Evolutionary conservation across 2,888 invertebrate species (phyloP), one percentile per base, ranked within the genome.

Genomic region (Leptogaster cylindrica): DNA sequence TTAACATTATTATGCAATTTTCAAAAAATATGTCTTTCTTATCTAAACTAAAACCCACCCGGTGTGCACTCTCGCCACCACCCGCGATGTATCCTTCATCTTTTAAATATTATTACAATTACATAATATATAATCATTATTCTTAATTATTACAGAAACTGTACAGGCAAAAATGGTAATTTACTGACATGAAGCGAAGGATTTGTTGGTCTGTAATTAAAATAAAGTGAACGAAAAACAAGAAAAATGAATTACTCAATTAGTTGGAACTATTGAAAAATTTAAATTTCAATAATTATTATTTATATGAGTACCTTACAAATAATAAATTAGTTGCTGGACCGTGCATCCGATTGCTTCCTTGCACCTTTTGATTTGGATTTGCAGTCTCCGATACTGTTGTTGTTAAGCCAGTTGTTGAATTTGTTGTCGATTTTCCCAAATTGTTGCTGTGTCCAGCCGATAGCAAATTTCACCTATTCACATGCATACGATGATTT

Each of bases 401-500:
- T 68, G 70, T 50, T 20, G 69, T 39, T 67, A 68, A 67, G 70
- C 61, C 61, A 36, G 31, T 44, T 48, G 64, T 25, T 14, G 36
- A 36, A 25, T 50, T 50, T 36, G 25, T 25, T 27, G 55, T 36
- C 8, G 61, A 51, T 18, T 61, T 61, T 18, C 61, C 61, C 41
- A 51, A 48, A 65, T 31, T 51, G 25, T 65, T 69, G 68, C 68
- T 68, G 70, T 75, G 73, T 73, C 73, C 75, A 72, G 73, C 72
- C 70, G 72, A 74, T 72, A 77, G 74, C 74, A 77, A 76, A 76
- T 80, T 80, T 80, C 80, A 80, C 80, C 80, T 80, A 68, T 80
- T 80, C 74, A 80, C 79, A 70, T 80, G 80, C 48, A 76, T 79
- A 67, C 80, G 79, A 73, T 80, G 80, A 74, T 77, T 80, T 41